Evolutionary conservation across 2,888 invertebrate genomes (phyloP).

Genomic region (Gari tellinella): DNA sequence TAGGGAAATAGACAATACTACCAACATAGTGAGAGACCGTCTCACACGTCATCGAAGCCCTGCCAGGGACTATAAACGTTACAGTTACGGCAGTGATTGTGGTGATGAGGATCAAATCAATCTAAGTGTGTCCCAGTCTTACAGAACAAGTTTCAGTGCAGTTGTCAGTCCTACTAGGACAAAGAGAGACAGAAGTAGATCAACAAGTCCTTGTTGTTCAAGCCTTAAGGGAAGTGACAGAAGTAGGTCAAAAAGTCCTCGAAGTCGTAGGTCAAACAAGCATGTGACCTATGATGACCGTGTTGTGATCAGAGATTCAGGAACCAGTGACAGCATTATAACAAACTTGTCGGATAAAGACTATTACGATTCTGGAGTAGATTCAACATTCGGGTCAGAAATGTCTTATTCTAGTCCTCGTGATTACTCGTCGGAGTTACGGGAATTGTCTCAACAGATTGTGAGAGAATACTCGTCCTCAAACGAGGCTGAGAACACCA

Average conservation of each 20-base stretch:
- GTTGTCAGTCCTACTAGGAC: conserved; percentile 70
- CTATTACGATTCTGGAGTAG: conserved; percentile 33
- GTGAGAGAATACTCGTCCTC: conserved; percentile 69
- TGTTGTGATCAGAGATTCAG: conserved; percentile 76
- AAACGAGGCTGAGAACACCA: conserved; percentile 26
- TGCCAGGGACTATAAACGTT: conserved; percentile 40
- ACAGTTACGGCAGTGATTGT: conserved; percentile 40
- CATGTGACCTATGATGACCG: conserved; percentile 77
- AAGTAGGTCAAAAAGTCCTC: conserved; percentile 72
- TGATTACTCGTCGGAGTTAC: conserved; percentile 72
- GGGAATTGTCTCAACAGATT: conserved; percentile 74
- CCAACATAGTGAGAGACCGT: conserved; percentile 66
- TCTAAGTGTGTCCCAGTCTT: conserved; percentile 76
- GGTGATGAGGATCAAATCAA: conserved; percentile 61
- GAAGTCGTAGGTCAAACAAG: conserved; percentile 57
- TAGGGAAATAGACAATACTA: conserved; percentile 50
- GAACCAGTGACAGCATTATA: conserved; percentile 44
- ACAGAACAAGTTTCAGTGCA: conserved; percentile 81
- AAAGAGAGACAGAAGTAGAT: conserved; percentile 71
- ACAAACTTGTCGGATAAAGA: conserved; percentile 66
- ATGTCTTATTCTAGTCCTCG: conserved; percentile 58
- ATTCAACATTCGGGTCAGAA: conserved; percentile 34
- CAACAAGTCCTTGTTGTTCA: conserved; percentile 69
- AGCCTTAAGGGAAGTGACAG: conserved; percentile 68
- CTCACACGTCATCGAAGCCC: conserved; percentile 74